Conservation (phyloP, 2,113 vertebrate species). For the Daboia siamensis region DNA sequence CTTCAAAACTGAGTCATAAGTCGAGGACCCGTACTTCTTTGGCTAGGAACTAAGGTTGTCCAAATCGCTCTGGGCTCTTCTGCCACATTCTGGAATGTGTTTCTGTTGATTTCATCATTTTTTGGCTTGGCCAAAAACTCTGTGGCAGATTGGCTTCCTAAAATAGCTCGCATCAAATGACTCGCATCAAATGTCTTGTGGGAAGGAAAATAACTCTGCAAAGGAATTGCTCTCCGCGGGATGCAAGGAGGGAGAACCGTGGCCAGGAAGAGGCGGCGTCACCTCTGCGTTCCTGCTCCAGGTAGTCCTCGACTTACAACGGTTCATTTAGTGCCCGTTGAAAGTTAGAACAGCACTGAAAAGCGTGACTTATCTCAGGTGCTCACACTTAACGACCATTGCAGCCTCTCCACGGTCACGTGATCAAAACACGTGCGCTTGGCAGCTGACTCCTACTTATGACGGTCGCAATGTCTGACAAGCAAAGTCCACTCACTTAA, state of each 20-base stretch:
- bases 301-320: not conserved
- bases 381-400: no score
- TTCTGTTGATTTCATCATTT: not conserved
- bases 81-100: not conserved
- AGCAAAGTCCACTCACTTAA: not conserved
- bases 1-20: not conserved
- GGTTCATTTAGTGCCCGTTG: no score
- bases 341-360: no score
- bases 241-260: not conserved
- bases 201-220: not conserved
- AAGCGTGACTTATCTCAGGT: no score
- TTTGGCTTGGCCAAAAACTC: not conserved
- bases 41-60: not conserved
- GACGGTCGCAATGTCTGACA: not conserved
- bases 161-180: not conserved
- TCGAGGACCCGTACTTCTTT: not conserved
- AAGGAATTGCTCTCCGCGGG: not conserved
- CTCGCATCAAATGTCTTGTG: not conserved
- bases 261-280: not conserved
- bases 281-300: not conserved
- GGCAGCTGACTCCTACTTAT: not conserved
- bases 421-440: not conserved
- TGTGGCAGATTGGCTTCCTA: constrained; percentile 7
- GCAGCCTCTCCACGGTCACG: no score
- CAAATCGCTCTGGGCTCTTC: not conserved